Evolutionary conservation across 2,113 vertebrate genomes (phyloP).

Genomic region (Cyrtonyx montezumae): DNA sequence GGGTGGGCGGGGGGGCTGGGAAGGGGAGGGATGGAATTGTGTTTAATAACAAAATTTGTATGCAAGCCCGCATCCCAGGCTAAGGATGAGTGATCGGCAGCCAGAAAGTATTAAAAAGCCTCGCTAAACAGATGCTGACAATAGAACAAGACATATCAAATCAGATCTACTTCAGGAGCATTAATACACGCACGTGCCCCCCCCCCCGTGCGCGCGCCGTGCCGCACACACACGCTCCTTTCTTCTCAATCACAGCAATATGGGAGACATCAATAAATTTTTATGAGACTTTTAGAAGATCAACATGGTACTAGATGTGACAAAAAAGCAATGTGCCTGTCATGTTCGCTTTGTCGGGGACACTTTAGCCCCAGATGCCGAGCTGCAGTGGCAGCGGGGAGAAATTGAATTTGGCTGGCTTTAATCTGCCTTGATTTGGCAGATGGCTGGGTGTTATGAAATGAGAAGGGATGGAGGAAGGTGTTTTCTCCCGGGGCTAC

Average conservation of each 20-base stretch:
- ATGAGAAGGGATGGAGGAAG: constrained; percentile 70
- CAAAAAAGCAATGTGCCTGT: constrained; percentile 86
- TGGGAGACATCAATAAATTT: constrained; percentile 82
- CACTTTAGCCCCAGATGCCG: constrained; percentile 78
- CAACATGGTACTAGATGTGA: constrained; percentile 82
- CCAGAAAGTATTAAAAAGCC: constrained; percentile 89
- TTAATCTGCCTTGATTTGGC: constrained; percentile 86
- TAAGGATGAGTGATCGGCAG: constrained; percentile 90
- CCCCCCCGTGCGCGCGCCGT: constrained; percentile 44
- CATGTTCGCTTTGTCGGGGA: constrained; percentile 88
- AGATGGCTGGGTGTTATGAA: constrained; percentile 77
- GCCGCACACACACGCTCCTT: constrained; percentile 27
- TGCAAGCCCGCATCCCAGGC: constrained; percentile 82
- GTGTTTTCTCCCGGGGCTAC: constrained; percentile 46
- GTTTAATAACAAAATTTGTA: constrained; percentile 88
- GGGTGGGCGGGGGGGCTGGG: constrained; percentile 49
- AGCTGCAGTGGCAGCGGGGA: constrained; percentile 71
- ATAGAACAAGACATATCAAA: constrained; percentile 90
- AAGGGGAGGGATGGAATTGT: constrained; percentile 73
- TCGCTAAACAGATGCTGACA: constrained; percentile 87
- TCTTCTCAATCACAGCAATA: constrained; percentile 72
- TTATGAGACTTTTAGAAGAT: constrained; percentile 82
- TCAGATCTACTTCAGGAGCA: constrained; percentile 89
- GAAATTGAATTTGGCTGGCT: constrained; percentile 85
- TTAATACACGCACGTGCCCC: constrained; percentile 81